phyloP scores from a whole-genome alignment of 2,113 vertebrate species.

The Ramphastos sulfuratus region DNA sequence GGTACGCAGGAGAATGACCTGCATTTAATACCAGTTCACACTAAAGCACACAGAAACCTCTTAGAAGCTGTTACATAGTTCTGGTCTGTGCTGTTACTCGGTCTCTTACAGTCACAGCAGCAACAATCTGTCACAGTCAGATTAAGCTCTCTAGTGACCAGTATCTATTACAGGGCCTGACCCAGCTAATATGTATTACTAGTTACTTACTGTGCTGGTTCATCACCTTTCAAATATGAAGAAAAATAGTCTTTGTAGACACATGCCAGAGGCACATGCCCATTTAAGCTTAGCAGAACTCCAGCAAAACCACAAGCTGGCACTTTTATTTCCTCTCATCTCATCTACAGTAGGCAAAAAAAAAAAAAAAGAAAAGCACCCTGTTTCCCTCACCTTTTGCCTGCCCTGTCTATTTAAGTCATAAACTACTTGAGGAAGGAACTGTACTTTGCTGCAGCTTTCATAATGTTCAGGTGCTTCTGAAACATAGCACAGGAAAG shows the following conservation, averaged over 20 bases:
- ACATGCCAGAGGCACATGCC: accelerated
- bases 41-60: neutral
- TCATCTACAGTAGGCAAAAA: neutral
- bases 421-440: neutral
- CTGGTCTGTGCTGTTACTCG: neutral
- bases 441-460: neutral
- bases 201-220: neutral
- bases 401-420: neutral
- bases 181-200: neutral
- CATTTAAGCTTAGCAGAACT: neutral
- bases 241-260: neutral
- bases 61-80: neutral
- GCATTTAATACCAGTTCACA: neutral
- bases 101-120: neutral
- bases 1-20: neutral
- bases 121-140: neutral
- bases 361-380: neutral
- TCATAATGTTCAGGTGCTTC: neutral
- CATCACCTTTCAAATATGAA: neutral
- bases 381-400: neutral
- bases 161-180: neutral
- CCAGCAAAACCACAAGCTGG: neutral
- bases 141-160: neutral
- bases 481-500: neutral
- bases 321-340: neutral